A percentile compares a stretch with the other conserved stretches of the same genome.
Conservation (phyloP, 1,140 invertebrate genomes). For the Cheumatopsyche charites region DNA sequence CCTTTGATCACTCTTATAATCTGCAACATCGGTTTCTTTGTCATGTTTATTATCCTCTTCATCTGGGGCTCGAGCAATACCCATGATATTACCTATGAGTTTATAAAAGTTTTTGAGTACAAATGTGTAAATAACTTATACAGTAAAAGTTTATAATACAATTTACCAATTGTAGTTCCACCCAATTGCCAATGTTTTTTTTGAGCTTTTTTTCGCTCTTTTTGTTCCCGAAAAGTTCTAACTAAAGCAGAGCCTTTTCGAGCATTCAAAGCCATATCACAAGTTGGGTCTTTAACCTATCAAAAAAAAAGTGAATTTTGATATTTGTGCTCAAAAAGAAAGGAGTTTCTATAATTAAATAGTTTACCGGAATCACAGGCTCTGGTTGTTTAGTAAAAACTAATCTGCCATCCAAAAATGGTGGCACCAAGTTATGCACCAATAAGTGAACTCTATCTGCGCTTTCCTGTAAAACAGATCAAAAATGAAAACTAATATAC, state of each 20-base stretch:
- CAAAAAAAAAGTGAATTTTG: conserved; percentile 8
- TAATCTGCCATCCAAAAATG: conserved; percentile 97
- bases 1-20: conserved; percentile 89
- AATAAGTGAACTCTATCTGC: conserved; percentile 90
- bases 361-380: conserved; percentile 84
- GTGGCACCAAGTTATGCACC: conserved; percentile 98
- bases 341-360: background rate
- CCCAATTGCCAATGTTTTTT: conserved; percentile 99
- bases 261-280: conserved; percentile 96
- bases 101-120: too few species aligned
- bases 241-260: conserved; percentile 95
- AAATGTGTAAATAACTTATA: background rate
- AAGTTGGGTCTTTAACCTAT: conserved; percentile 88
- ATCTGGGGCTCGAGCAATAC: conserved; percentile 84
- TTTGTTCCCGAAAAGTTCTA: conserved; percentile 90
- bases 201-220: conserved; percentile 93
- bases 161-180: conserved; percentile 87
- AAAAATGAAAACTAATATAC: conserved; percentile 14
- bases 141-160: background rate
- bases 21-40: conserved; percentile 67
- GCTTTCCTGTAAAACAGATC: conserved; percentile 69
- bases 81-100: conserved; percentile 86
- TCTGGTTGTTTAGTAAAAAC: conserved; percentile 99
- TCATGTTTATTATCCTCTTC: conserved; percentile 69
- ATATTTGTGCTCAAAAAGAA: background rate